These are phyloP conservation scores for Stichodactyla helianthus DNA, from an alignment of 64 coral and sea anemone genomes.

Conservation along the genomic window DNA sequence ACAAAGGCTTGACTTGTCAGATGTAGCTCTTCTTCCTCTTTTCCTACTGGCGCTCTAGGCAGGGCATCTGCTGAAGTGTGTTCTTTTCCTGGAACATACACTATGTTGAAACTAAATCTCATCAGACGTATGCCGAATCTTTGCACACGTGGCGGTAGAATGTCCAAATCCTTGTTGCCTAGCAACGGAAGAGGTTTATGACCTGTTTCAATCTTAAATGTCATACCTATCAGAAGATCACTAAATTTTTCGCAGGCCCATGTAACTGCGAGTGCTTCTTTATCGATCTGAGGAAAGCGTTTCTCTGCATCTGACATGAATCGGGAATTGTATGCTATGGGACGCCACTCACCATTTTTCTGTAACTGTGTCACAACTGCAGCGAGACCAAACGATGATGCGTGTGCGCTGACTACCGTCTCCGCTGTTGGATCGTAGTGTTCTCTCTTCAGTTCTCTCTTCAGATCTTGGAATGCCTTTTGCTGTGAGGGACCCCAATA, in stretches of 20 bases:
- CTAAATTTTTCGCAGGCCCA: slow-evolving; percentile 23
- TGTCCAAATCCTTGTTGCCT: no score
- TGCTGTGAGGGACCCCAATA: slow-evolving; percentile 26
- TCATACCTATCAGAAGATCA: slow-evolving; percentile 37
- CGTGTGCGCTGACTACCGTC: slow-evolving; percentile 17
- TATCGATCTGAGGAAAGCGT: slow-evolving; percentile 40
- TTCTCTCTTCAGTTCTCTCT: slow-evolving; percentile 18
- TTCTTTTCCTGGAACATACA: slow-evolving; percentile 41
- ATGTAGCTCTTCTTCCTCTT: slow-evolving; percentile 15
- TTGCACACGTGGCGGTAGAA: slow-evolving; percentile 13
- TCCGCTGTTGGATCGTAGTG: slow-evolving; percentile 9
- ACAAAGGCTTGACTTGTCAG: slow-evolving; percentile 26
- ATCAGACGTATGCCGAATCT: slow-evolving; percentile 29
- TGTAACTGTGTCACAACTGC: slow-evolving; percentile 40
- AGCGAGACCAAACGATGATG: slow-evolving; percentile 38
- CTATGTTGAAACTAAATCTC: slow-evolving; percentile 33
- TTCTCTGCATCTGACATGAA: slow-evolving; percentile 39
- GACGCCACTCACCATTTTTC: slow-evolving; percentile 37
- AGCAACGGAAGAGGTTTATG: slow-evolving; percentile 13
- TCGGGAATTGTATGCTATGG: slow-evolving; percentile 14
- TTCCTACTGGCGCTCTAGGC: slow-evolving; percentile 14
- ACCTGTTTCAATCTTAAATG: slow-evolving; percentile 34
- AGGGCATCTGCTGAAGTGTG: slow-evolving; percentile 17
- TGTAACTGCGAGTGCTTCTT: slow-evolving; percentile 19
- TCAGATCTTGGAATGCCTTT: slow-evolving; percentile 1